Base-by-base conservation (phyloP, 1,140 invertebrate species). In the Rhizoglyphus robini region DNA sequence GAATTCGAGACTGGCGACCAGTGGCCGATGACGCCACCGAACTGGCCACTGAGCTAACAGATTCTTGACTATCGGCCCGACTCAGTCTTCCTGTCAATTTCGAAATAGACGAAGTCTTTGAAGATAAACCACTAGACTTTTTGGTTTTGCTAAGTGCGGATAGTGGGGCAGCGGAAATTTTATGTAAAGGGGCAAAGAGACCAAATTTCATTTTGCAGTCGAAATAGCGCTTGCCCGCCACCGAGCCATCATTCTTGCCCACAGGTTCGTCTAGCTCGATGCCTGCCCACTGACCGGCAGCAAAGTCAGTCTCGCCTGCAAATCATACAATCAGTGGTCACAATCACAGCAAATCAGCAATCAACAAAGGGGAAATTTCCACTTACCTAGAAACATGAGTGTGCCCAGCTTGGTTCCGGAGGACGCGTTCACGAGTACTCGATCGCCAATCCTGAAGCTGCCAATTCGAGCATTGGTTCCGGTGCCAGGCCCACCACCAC, bases 231-330 rank as follows among this genome's bases (percentile, higher is more conserved):
- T 57, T 70, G 5, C 79, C 92, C 69, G 84, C 88, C 46, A 97
- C 90, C 47, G 88, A 86, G 49, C 94, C 93, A 77, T 97, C 92
- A 78, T 97, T 96, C 77, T 96, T 96, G 38, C 94, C 94, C 64
- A 86, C 77, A 0, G 90, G 84, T 66, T 95, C 91, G 74, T 96
- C 91, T 67, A 97, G 79, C 77, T 96, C 91, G 27, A 97, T 86
- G 18, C 94, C 94, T 66, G 88, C 92, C 92, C 92, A 96, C 70
- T 90, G 83, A 20, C 93, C 92, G 25, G 83, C 73, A 11, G 91
- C 90, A 76, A 96, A 96, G 67, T 92, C 86, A 41, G 91, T 88
- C 29, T 60, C 58, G 27, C 51, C 51, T 54, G 20, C 23, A 54
- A 54, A 54, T 27, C 8, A 54, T 41, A 41, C 36, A 41, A 41